Percentiles rank a stretch among this genome's conserved stretches.
Evolutionary conservation across 2,888 invertebrate genomes (phyloP).

Genomic region (Gari tellinella): DNA sequence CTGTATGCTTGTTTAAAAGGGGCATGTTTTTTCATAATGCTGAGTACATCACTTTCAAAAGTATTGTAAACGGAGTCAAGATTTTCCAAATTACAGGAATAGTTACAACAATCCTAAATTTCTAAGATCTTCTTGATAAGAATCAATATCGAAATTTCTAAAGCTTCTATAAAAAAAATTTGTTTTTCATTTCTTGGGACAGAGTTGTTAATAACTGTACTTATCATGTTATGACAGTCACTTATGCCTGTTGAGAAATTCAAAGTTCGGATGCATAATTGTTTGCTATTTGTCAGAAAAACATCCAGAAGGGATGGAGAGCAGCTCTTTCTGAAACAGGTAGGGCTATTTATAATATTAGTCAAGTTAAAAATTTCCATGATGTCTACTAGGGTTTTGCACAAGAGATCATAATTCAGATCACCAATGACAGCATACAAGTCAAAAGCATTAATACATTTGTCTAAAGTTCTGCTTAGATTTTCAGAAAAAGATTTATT

Average conservation of each 20-base stretch:
- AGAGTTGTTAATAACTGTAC: slow-evolving; percentile 16
- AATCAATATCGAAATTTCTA: slow-evolving; percentile 19
- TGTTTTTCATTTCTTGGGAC: slow-evolving; percentile 14
- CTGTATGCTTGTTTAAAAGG: no score
- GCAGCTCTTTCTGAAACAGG: slow-evolving; percentile 26
- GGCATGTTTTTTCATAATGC: no score
- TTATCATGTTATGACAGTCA: no score
- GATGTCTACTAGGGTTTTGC: slow-evolving; percentile 12
- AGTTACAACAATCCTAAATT: no score
- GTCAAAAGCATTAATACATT: slow-evolving; percentile 8
- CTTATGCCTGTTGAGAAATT: slow-evolving; percentile 24
- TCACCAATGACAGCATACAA: no score
- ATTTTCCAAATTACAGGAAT: no score
- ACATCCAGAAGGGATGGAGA: no score
- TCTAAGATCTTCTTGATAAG: no score
- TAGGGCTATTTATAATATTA: slow-evolving; percentile 17
- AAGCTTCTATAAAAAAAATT: slow-evolving; percentile 15
- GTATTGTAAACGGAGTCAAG: no score
- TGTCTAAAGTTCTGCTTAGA: slow-evolving; percentile 21
- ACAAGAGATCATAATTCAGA: no score
- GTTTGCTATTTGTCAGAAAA: slow-evolving; percentile 14
- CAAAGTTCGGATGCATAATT: slow-evolving; percentile 13
- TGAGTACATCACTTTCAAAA: no score
- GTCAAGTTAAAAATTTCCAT: slow-evolving; percentile 37
- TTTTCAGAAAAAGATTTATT: background rate